Evolutionary conservation across 2,888 invertebrate species (phyloP), one percentile per base, ranked within the genome.

Genomic region (Ganaspis brasiliensis): DNA sequence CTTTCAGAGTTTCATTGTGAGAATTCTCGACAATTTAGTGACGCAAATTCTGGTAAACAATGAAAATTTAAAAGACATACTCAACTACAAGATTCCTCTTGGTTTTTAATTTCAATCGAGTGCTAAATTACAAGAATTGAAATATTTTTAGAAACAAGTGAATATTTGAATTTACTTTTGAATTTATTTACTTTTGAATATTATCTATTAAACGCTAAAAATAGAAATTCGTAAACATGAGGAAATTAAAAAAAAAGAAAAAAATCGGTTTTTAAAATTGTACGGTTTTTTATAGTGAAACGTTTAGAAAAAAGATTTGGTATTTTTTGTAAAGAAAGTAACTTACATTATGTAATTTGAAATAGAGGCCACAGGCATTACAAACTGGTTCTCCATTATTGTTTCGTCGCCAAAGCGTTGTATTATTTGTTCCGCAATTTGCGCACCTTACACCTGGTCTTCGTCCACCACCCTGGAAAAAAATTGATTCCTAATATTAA

Each of bases 311-410:
- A 4, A 31, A 31, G 31, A 31, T 31, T 31, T 31, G 6, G 2
- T 31, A 31, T 4, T 2, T 31, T 2, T 6, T 21, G 37, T 12
- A 73, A 67, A 19, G n/a, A 14, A n/a, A 59, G 4, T 2, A 24
- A 89, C 91, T 90, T 77, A 91, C 91, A 63, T 87, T 89, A 79
- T 91, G 91, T 10, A 98, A 97, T 94, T 97, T 98, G 93, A 96
- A 96, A 94, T 99, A 99, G 87, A 99, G 96, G 88, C 99, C 99
- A 93, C 99, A 99, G 84, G 99, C 99, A 94, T 99, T 99, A 95
- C 99, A 99, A 89, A 99, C 95, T 93, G 99, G 99, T 94, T 99
- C 98, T 83, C 99, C 99, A 89, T 98, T 98, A 92, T 98, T 98
- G 94, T 99, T 99, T 92, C 99, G 95, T 86, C 99, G 95, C 99